Percentiles rank a stretch among this genome's conserved stretches.
These are phyloP conservation scores for Ginglymostoma cirratum DNA, from an alignment of 2,113 vertebrate genomes.

Conservation along the genomic window DNA sequence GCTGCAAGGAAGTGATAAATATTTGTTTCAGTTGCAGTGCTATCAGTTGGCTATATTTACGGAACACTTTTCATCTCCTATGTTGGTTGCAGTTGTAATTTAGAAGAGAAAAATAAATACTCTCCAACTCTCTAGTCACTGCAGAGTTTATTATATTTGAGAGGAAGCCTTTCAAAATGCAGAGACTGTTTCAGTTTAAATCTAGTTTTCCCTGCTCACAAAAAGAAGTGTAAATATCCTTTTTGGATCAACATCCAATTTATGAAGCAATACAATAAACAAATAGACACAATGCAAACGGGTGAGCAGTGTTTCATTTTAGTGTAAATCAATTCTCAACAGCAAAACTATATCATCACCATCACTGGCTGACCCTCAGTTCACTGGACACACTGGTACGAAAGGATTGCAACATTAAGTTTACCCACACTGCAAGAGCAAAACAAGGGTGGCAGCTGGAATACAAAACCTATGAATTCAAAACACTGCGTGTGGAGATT, in stretches of 20 bases:
- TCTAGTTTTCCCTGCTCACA: background rate
- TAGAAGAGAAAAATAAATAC: background rate
- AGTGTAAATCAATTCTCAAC: background rate
- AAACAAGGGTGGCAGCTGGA: background rate
- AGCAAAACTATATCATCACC: background rate
- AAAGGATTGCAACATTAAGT: background rate
- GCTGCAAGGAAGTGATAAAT: background rate
- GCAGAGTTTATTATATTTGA: background rate
- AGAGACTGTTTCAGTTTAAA: background rate
- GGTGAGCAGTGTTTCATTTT: background rate
- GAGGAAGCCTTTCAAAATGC: background rate
- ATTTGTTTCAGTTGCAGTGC: conserved; percentile 2
- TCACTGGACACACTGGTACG: too few relatives aligned
- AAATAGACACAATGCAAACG: background rate
- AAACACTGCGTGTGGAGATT: background rate
- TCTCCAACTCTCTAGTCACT: too few relatives aligned
- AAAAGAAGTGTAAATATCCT: background rate
- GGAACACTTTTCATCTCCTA: background rate
- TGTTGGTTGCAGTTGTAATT: background rate
- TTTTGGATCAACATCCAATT: background rate
- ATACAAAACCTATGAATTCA: background rate
- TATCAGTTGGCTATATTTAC: background rate
- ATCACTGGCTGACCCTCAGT: background rate
- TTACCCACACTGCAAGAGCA: background rate
- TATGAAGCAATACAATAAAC: background rate